A percentile compares a stretch with the other conserved stretches of the same genome.
Evolutionary conservation across 2,888 invertebrate species (phyloP).

Genomic region (Limnephilus auricula): DNA sequence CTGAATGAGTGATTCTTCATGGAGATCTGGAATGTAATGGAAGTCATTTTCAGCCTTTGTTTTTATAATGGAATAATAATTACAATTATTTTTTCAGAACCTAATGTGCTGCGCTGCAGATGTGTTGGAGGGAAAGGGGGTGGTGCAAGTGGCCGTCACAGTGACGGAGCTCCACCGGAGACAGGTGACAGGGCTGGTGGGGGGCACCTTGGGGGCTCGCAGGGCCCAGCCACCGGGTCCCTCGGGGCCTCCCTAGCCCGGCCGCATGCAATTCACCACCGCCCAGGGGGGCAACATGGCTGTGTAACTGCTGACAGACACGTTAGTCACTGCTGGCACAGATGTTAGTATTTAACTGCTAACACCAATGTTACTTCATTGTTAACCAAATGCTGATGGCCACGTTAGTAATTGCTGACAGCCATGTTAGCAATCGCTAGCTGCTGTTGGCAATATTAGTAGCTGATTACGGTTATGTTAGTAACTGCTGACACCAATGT

Average conservation of each 20-base stretch:
- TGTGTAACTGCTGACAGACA: background rate
- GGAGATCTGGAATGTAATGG: too few species aligned
- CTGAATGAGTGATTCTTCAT: too few species aligned
- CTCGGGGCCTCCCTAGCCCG: constrained; percentile 48
- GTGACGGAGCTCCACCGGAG: constrained; percentile 89
- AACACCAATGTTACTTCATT: background rate
- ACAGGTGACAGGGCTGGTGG: constrained; percentile 71
- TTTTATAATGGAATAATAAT: background rate
- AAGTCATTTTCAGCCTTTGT: too few species aligned
- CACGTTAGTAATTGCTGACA: background rate
- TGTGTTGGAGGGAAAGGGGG: constrained; percentile 93
- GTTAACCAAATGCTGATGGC: background rate
- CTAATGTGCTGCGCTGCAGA: constrained; percentile 94
- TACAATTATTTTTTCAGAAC: constrained; percentile 81
- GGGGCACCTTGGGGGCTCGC: constrained; percentile 65
- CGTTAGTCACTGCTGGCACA: background rate
- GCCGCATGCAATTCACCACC: constrained; percentile 20
- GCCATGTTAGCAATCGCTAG: background rate
- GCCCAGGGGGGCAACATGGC: constrained; percentile 28
- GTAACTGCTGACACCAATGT: too few species aligned
- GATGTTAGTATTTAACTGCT: background rate
- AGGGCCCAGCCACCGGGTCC: constrained; percentile 56
- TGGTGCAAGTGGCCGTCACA: constrained; percentile 92
- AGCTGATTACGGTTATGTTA: too few species aligned
- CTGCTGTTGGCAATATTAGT: too few species aligned